These are phyloP conservation scores for Tribolium madens DNA, from an alignment of 1,140 invertebrate genomes.

Conservation along the genomic window DNA sequence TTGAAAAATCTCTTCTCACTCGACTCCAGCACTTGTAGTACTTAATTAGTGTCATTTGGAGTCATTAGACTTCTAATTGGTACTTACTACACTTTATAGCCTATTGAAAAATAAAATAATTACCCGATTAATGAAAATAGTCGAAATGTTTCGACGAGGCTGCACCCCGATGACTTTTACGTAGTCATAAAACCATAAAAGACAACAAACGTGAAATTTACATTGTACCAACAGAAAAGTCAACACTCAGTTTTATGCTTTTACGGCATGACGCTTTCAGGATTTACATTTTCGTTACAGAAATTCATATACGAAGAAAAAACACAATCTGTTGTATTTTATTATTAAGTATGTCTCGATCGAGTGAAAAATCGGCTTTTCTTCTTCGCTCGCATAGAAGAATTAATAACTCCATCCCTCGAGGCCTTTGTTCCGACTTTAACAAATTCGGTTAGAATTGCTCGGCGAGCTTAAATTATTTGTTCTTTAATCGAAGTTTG, in stretches of 20 bases:
- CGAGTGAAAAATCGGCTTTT: conserved; percentile 19
- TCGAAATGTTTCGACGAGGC: conserved; percentile 1
- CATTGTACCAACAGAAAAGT: conserved; percentile 27
- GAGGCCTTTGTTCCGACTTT: background rate
- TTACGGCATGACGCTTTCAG: too few species aligned
- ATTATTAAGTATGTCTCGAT: conserved; percentile 5
- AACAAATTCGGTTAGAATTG: background rate
- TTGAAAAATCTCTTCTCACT: background rate
- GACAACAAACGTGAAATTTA: conserved; percentile 29
- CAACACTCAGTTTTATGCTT: conserved; percentile 8
- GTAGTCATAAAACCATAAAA: conserved; percentile 25
- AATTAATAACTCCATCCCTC: conserved; percentile 1
- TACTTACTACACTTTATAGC: background rate
- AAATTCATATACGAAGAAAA: conserved; percentile 6
- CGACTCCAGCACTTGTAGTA: background rate
- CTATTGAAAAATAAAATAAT: background rate
- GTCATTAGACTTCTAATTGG: background rate
- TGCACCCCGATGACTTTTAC: conserved; percentile 19
- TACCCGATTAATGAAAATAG: background rate
- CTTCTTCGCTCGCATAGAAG: background rate
- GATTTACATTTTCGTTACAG: conserved; percentile 19
- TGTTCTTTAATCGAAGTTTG: background rate
- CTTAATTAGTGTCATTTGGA: background rate
- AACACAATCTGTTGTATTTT: background rate
- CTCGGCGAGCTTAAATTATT: background rate